Percentiles rank a stretch among this genome's conserved stretches.
Evolutionary conservation across 2,113 vertebrate species (phyloP).

Genomic region (Ameiurus melas): DNA sequence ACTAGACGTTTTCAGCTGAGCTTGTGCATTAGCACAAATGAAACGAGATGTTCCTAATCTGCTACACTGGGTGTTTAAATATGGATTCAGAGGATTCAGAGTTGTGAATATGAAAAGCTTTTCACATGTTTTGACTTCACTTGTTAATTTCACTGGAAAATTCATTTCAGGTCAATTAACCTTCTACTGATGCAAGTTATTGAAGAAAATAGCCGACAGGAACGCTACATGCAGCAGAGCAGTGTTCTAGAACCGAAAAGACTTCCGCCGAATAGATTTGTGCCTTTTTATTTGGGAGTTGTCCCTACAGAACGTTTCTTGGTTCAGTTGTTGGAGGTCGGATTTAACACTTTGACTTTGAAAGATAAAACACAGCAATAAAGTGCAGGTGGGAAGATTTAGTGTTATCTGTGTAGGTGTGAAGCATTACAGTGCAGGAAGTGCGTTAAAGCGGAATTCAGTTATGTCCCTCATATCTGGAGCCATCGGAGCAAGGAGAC

Average conservation of each 20-base stretch:
- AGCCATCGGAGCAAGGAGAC: neutral
- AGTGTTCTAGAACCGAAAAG: conserved; percentile 49
- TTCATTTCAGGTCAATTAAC: conserved; percentile 69
- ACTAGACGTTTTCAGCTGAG: neutral
- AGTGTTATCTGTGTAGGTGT: neutral
- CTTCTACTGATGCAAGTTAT: conserved; percentile 59
- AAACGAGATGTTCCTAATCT: conserved; percentile 14
- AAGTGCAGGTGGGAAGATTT: neutral
- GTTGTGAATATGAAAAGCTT: conserved; percentile 28
- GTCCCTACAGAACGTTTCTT: neutral
- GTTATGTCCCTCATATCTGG: conserved; percentile 7
- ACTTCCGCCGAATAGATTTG: neutral
- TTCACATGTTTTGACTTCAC: conserved; percentile 41
- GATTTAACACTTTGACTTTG: neutral
- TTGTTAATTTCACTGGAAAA: conserved; percentile 55
- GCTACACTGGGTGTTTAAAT: conserved; percentile 11
- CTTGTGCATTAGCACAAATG: neutral
- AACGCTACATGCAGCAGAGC: neutral
- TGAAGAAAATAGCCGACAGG: conserved; percentile 42
- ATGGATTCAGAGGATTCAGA: conserved; percentile 35
- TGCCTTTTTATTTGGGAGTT: neutral
- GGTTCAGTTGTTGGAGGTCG: neutral
- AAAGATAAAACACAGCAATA: neutral
- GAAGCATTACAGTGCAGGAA: neutral
- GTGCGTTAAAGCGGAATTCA: neutral